Base-by-base conservation (phyloP, 2,888 invertebrate species). In the Dexiosoma caninum region DNA sequence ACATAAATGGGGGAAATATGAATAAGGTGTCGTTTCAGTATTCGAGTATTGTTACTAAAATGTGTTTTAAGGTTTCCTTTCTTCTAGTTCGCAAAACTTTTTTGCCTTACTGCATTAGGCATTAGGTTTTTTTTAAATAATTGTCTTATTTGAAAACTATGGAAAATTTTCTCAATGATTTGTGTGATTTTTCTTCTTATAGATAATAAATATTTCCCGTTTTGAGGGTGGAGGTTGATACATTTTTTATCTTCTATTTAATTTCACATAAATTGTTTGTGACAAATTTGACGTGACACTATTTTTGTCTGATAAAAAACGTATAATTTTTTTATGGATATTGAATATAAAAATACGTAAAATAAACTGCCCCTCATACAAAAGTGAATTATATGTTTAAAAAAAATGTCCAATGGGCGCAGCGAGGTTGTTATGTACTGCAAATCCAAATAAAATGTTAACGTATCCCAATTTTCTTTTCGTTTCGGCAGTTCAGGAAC, bases 181-280 rank as follows among this genome's bases (percentile, higher is more conserved):
- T 71, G 78, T 78, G 42, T 14, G 51, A 71, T 19, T 51, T 51
- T 71, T 49, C 9, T 12, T 21, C 37, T 57, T 8, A 23, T 2
- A 66, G 51, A 70, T 57, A 14, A 70, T 12, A 46, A 16, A 9
- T 53, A 14, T 21, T 32, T 57, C 21, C 2, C 2, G 7, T 40
- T 49, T 53, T 23, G 21, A 35, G 64, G 57, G 77, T 70, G 62
- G 46, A 30, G 46, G 0, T 16, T 69, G 23, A 6, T 44, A n/a
- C 6, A 8, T 16, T 30, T 14, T 60, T 27, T 35, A 8, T 3
- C 4, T 16, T 46, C 19, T 23, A 14, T 40, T 71, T 78, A 71
- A 59, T 51, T 66, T 71, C 57, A 10, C 78, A 71, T 78, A 78
- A 78, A 78, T 78, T 71, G 35, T 71, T 77, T 66, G 51, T 51